Evolutionary conservation across 53 echinoderm and acorn worm species (phyloP), one percentile per base, ranked within the genome.

Genomic region (Astropecten irregularis): DNA sequence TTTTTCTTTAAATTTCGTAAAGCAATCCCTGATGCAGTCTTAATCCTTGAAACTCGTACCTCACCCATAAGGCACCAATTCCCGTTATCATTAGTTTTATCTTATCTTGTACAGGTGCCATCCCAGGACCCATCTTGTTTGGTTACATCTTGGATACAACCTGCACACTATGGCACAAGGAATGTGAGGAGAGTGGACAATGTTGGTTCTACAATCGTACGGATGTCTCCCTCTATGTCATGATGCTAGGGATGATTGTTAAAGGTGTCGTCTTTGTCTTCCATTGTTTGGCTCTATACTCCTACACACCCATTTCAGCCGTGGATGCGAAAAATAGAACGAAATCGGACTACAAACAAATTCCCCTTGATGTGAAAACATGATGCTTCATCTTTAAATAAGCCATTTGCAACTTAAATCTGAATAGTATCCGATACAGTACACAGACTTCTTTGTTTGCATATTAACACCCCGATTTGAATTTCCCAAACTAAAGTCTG

Each of bases 171-270:
- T 85, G 85, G 85, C 85, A 85, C 49, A 28, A 85, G 50, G 73
- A 85, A 21, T 72, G 85, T 14, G 37, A 73, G 49, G 61, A 72
- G 52, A 61, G 50, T 0, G 85, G 85, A 19, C 85, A 85, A 63
- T 85, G 85, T 33, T 85, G 85, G 85, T 85, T 85, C 37, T 63
- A 85, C 50, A 63, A 85, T 25, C 85, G 85, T 30, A 15, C 56
- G n/a, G 36, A 56, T 57, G 69, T 84, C 47, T 69, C 84, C n/a
- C 60, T 69, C 39, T 56, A 84, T 10, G 40, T 57, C 21, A 59
- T 52, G 28, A 27, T 70, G 40, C 42, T 84, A n/a, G 84, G 56
- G 10, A 38, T 84, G 70, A 70, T 70, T 13, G 58, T 84, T 40
- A 84, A 84, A 22, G 49, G 31, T 1, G 53, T 70, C 0, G 84